phyloP scores from a whole-genome alignment of 1,140 invertebrate genomes.

The Drosophila paulistorum region DNA sequence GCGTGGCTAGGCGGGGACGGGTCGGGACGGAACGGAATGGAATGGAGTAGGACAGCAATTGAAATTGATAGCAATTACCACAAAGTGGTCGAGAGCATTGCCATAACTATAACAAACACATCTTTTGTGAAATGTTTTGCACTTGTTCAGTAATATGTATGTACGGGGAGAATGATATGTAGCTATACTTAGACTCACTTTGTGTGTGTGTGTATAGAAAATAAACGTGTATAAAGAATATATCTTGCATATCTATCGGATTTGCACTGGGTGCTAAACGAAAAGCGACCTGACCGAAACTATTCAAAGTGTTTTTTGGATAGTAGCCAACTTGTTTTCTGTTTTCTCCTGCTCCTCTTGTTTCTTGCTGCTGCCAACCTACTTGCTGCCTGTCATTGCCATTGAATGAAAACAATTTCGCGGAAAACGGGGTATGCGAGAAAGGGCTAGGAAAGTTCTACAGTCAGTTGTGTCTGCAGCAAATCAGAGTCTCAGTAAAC shows the following conservation, averaged over 20 bases:
- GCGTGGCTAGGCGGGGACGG: background rate
- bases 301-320: slow-evolving; percentile 68
- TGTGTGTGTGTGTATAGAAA: background rate
- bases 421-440: slow-evolving; percentile 1
- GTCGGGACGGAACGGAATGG: too few species aligned
- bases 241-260: slow-evolving; percentile 9
- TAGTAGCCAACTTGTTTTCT: slow-evolving; percentile 52
- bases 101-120: slow-evolving; percentile 11
- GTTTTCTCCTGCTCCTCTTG: slow-evolving; percentile 21
- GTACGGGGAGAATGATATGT: background rate
- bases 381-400: slow-evolving; percentile 23
- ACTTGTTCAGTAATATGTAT: slow-evolving; percentile 18
- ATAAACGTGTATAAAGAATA: background rate
- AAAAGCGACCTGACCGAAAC: slow-evolving; percentile 45
- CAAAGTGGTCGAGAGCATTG: slow-evolving; percentile 22
- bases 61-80: slow-evolving; percentile 47
- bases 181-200: background rate
- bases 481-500: slow-evolving; percentile 68
- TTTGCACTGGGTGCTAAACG: slow-evolving; percentile 34
- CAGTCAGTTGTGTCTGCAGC: slow-evolving; percentile 29
- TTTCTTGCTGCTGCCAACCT: slow-evolving; percentile 39
- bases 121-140: background rate
- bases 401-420: slow-evolving; percentile 30
- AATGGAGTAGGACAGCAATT: background rate
- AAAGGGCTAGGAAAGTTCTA: background rate